Evolutionary conservation across 2,888 invertebrate genomes (phyloP).

Genomic region (Rhodophaea formosa): DNA sequence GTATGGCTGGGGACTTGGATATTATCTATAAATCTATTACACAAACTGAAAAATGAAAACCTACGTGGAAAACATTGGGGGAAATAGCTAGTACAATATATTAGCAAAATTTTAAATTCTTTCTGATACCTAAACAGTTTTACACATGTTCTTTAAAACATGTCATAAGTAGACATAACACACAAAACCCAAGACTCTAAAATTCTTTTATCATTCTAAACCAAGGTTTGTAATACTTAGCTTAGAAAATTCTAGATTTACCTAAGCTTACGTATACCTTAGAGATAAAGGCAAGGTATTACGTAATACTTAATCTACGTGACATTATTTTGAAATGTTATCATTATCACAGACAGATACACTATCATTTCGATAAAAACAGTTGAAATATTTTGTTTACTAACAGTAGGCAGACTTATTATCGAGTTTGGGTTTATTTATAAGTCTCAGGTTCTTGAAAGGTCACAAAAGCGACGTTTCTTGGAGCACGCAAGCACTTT

Average conservation of each 20-base stretch:
- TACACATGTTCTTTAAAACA: not conserved
- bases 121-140: not conserved
- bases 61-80: too few species aligned
- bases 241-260: too few species aligned
- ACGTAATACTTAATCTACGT: not conserved
- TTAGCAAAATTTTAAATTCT: too few species aligned
- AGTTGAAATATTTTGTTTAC: not conserved
- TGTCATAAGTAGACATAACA: not conserved
- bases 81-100: too few species aligned
- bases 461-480: not conserved
- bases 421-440: not conserved
- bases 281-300: not conserved
- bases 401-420: not conserved
- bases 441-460: not conserved
- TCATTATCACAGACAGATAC: not conserved
- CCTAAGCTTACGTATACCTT: not conserved
- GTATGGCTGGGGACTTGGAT: too few species aligned
- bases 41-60: too few species aligned
- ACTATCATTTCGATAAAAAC: not conserved
- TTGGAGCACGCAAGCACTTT: not conserved
- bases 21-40: too few species aligned
- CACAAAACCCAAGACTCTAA: too few species aligned
- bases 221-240: too few species aligned
- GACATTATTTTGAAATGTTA: slow-evolving; percentile 7
- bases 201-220: not conserved